Conservation (phyloP, 2,113 vertebrate species). For the Lichenostomus cassidix region DNA sequence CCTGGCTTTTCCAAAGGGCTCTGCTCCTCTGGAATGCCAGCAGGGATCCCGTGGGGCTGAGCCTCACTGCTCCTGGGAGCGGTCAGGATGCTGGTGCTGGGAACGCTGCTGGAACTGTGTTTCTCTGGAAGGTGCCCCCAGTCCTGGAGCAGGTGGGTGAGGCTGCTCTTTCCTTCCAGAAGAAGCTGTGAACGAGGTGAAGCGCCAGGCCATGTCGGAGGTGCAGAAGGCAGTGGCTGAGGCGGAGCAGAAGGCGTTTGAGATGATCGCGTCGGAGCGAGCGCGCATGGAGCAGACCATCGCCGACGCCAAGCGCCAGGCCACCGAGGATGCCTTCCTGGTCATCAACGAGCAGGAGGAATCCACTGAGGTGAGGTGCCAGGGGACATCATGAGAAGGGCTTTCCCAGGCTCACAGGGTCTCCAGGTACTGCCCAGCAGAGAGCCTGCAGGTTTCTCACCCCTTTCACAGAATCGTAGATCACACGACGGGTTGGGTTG, state of each 20-base stretch:
- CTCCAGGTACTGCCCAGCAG: background rate
- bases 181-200: conserved; percentile 98
- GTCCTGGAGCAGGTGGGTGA: conserved; percentile 5
- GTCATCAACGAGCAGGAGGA: conserved; percentile 98
- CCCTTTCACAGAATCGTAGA: too few relatives aligned
- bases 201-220: conserved; percentile 98
- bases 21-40: background rate
- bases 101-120: fast-evolving
- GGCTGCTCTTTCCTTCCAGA: conserved; percentile 79
- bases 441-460: background rate
- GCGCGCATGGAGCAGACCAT: conserved; percentile 98
- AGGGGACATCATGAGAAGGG: background rate
- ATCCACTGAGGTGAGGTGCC: conserved; percentile 89
- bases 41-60: fast-evolving
- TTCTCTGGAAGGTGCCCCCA: background rate
- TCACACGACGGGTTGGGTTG: background rate
- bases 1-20: background rate
- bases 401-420: background rate
- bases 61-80: fast-evolving
- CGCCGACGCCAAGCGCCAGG: conserved; percentile 91
- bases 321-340: conserved; percentile 91
- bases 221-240: conserved; percentile 97
- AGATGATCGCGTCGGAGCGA: conserved; percentile 94
- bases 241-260: conserved; percentile 97
- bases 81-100: fast-evolving